A percentile compares a stretch with the other conserved stretches of the same genome.
These are phyloP conservation scores for Prionailurus bengalensis DNA, from an alignment of 2,113 vertebrate genomes.

Conservation along the genomic window DNA sequence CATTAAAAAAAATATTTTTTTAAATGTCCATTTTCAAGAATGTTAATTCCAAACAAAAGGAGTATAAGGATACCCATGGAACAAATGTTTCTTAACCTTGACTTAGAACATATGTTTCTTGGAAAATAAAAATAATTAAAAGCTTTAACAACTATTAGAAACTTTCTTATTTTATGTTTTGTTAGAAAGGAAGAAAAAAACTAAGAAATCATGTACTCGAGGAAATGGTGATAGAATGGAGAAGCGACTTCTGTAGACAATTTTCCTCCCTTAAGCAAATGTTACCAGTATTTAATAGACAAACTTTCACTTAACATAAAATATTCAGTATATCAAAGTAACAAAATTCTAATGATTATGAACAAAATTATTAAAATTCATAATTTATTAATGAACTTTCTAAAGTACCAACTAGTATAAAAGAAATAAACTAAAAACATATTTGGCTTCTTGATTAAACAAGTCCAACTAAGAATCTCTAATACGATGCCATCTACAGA, in stretches of 20 bases:
- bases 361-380: slow-evolving; percentile 37
- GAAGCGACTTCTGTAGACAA: not conserved
- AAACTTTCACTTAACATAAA: slow-evolving; percentile 8
- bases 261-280: not conserved
- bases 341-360: slow-evolving; percentile 8
- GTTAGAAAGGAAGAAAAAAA: slow-evolving; percentile 3
- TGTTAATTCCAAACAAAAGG: not conserved
- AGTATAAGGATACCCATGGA: not conserved
- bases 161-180: not conserved
- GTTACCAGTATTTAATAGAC: slow-evolving; percentile 37
- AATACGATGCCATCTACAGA: not conserved
- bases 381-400: not conserved
- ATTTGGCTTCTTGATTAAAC: not conserved
- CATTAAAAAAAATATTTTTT: no score
- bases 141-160: not conserved
- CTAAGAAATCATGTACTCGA: not conserved
- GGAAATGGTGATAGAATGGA: not conserved
- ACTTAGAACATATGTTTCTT: slow-evolving; percentile 40
- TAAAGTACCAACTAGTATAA: not conserved
- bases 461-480: not conserved
- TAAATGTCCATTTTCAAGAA: slow-evolving; percentile 51
- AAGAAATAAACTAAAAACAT: not conserved
- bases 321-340: not conserved
- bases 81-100: not conserved
- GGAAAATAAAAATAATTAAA: slow-evolving; percentile 47